Evolutionary conservation across 2,797 vertebrate species (phyloP), one percentile per base, ranked within the genome.

Genomic region (Chrysocyon brachyurus): DNA sequence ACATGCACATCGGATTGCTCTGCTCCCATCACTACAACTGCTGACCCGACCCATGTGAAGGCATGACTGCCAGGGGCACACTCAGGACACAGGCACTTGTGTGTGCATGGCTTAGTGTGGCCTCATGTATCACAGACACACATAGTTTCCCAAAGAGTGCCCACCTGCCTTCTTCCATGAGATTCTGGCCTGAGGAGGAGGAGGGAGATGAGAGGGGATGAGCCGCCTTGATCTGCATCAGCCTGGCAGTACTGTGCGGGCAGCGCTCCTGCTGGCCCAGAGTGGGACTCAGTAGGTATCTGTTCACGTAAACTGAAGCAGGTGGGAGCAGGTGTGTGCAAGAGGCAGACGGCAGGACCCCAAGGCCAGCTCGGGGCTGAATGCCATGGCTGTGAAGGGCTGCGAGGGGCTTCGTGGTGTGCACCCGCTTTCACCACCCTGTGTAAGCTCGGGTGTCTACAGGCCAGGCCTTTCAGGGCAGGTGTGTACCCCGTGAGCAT

Each of bases 361-460:
- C 1, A 24, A n/a, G 59, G 33, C 33, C 59, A 31, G 56, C 12
- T 40, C 14, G 49, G 57, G 7, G 2, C 66, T 28, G 22, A 66
- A 31, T 17, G 72, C 17, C 1, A 21, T 36, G 49, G 33, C 26
- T 9, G 0, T 19, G 83, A 19, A 0, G 2, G 64, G 46, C 12
- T 12, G 16, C 52, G 24, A 57, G 40, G 68, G 31, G 3, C 77
- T 85, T 17, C 4, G 19, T 24, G 33, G 36, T 31, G 3, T 33
- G 4, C 0, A 0, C 21, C 31, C 6, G 2, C 82, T 57, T 22
- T 73, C 28, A 11, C 3, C 26, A n/a, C 66, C 56, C 83, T 7
- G 4, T 14, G 26, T 40, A 22, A 49, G 66, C 86, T 70, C 56
- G 14, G 4, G 24, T 22, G 56, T 57, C 11, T 14, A n/a, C n/a